Conservation (phyloP, 1,140 invertebrate species). For the Trichomalopsis sarcophagae region DNA sequence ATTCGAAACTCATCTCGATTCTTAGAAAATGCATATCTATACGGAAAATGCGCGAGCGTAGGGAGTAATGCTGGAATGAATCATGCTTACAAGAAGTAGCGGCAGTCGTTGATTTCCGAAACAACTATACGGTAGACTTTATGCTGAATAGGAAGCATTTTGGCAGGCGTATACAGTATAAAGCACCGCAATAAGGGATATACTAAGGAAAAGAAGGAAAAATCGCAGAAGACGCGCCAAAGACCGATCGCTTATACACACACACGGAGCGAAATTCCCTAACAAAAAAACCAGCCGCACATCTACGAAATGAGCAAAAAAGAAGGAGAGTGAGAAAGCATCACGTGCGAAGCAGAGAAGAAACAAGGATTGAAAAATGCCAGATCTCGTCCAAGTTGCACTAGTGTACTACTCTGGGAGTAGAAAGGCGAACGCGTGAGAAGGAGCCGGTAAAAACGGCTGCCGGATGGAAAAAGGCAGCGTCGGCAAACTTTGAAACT, state of each 20-base stretch:
- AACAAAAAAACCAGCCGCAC: background rate
- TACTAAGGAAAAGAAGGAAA: background rate
- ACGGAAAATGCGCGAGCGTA: no score
- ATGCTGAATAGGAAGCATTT: background rate
- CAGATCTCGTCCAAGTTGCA: slow-evolving; percentile 19
- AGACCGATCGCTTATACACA: background rate
- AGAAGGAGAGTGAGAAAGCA: background rate
- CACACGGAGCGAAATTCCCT: background rate
- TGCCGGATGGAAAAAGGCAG: slow-evolving; percentile 5
- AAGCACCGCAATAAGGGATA: background rate
- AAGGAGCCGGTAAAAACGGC: background rate
- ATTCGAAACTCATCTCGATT: no score
- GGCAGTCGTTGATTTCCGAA: no score
- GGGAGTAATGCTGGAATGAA: no score
- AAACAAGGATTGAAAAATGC: slow-evolving; percentile 40
- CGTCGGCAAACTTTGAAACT: slow-evolving; percentile 29
- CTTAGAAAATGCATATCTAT: no score
- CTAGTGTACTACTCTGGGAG: background rate
- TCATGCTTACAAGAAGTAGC: no score
- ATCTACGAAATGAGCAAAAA: background rate
- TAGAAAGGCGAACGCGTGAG: background rate
- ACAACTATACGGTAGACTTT: no score
- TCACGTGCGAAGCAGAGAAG: background rate
- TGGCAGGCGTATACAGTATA: background rate
- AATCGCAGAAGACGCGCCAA: background rate